Percentiles rank a stretch among this genome's conserved stretches.
These are phyloP conservation scores for Gymnarchus niloticus DNA, from an alignment of 2,113 vertebrate genomes.

Conservation along the genomic window DNA sequence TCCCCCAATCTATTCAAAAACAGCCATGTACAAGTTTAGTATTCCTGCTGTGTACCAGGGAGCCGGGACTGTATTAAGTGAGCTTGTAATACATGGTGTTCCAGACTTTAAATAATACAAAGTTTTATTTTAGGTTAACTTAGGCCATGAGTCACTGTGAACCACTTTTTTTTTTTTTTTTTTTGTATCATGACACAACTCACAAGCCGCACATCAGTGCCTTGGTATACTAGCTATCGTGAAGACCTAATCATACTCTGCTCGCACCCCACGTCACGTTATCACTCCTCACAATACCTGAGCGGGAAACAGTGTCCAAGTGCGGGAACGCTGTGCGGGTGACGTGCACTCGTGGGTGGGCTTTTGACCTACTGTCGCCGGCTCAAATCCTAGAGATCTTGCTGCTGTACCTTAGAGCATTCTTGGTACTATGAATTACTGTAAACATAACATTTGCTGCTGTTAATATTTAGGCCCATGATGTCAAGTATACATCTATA, in stretches of 20 bases:
- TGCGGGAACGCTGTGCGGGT: neutral
- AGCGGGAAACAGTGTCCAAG: neutral
- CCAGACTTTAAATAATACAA: neutral
- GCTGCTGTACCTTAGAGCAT: neutral
- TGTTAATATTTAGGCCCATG: neutral
- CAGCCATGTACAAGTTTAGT: neutral
- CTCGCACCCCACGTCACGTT: too few relatives aligned
- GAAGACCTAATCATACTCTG: too few relatives aligned
- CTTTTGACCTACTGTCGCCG: neutral
- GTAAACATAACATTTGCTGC: neutral
- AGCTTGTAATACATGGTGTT: neutral
- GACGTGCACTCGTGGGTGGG: too few relatives aligned
- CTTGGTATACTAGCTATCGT: too few relatives aligned
- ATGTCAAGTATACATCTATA: too few relatives aligned
- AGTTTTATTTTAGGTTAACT: neutral
- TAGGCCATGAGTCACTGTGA: neutral
- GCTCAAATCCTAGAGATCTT: neutral
- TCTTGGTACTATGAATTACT: neutral
- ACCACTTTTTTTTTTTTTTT: neutral
- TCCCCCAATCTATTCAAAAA: neutral
- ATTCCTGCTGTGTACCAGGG: neutral
- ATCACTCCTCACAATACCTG: neutral
- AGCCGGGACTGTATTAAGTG: neutral
- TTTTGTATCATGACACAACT: neutral
- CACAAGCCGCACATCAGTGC: too few relatives aligned